Evolutionary conservation across 2,888 invertebrate genomes (phyloP).

Genomic region (Platycheirus albimanus): DNA sequence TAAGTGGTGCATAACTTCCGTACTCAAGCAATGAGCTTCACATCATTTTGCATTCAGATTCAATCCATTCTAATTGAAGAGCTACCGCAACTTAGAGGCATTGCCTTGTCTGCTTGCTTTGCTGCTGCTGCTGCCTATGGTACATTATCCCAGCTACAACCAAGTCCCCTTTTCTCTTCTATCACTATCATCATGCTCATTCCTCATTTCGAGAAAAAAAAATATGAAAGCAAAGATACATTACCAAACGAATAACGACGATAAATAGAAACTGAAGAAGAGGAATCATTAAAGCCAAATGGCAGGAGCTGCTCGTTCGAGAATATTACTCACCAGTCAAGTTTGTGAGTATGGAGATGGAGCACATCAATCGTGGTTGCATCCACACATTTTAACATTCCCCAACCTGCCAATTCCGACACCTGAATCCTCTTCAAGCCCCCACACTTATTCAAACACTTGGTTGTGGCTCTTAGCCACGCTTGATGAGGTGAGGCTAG

Average conservation of each 20-base stretch:
- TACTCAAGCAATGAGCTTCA: constrained; percentile 47
- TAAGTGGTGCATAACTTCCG: constrained; percentile 51
- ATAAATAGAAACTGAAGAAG: constrained; percentile 18
- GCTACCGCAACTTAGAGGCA: constrained; percentile 36
- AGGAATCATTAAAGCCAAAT: constrained; percentile 55
- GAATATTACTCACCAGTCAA: constrained; percentile 54
- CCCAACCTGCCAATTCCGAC: constrained; percentile 72
- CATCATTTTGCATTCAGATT: constrained; percentile 63
- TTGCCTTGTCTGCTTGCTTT: constrained; percentile 7
- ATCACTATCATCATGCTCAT: constrained; percentile 12
- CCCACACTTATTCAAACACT: constrained; percentile 50
- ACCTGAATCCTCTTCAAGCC: constrained; percentile 68
- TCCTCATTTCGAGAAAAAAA: constrained; percentile 34
- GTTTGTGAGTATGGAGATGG: constrained; percentile 29
- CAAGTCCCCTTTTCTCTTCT: neutral
- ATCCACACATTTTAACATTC: constrained; percentile 61
- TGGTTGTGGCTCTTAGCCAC: constrained; percentile 37
- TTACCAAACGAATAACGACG: constrained; percentile 11
- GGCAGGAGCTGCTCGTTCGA: constrained; percentile 41
- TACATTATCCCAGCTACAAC: constrained; percentile 9
- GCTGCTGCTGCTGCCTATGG: neutral
- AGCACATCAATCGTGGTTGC: constrained; percentile 40
- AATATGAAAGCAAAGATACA: constrained; percentile 56
- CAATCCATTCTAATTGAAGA: constrained; percentile 68
- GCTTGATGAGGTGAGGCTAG: constrained; percentile 29